Conservation (phyloP, 2,113 vertebrate species). For the Suncus etruscus region DNA sequence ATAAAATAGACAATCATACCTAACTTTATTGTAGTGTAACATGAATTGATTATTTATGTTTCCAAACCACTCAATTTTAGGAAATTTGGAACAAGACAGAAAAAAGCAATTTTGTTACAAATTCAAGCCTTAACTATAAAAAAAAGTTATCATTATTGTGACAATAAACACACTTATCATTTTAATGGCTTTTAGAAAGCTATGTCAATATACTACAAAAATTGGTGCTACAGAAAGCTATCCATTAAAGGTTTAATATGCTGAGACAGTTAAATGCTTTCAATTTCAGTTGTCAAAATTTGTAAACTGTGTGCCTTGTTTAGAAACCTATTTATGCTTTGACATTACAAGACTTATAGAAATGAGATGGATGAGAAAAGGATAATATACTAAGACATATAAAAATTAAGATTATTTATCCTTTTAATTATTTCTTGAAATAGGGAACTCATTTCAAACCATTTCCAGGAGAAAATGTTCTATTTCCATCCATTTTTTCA, state of each 20-base stretch:
- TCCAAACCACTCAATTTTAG: not conserved
- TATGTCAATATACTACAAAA: not conserved
- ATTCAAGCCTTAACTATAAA: not conserved
- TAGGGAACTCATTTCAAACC: not conserved
- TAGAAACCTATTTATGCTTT: not conserved
- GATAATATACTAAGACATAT: not conserved
- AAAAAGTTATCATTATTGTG: not conserved
- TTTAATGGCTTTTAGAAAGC: not conserved
- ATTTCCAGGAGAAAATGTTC: not conserved
- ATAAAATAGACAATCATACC: no score
- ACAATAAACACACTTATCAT: not conserved
- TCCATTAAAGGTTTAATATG: not conserved
- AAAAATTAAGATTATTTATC: not conserved
- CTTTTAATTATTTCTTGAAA: not conserved
- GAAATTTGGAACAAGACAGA: not conserved
- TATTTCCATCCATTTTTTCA: not conserved
- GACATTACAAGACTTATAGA: not conserved
- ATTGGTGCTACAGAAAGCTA: not conserved
- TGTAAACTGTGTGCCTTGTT: not conserved
- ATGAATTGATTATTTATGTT: not conserved
- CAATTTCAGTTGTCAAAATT: conserved; percentile 24
- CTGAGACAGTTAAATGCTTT: not conserved
- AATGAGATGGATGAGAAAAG: not conserved
- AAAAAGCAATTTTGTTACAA: not conserved
- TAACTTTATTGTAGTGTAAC: not conserved